Conservation (phyloP, 2,797 vertebrate genomes). For the Crocidura indochinensis region DNA sequence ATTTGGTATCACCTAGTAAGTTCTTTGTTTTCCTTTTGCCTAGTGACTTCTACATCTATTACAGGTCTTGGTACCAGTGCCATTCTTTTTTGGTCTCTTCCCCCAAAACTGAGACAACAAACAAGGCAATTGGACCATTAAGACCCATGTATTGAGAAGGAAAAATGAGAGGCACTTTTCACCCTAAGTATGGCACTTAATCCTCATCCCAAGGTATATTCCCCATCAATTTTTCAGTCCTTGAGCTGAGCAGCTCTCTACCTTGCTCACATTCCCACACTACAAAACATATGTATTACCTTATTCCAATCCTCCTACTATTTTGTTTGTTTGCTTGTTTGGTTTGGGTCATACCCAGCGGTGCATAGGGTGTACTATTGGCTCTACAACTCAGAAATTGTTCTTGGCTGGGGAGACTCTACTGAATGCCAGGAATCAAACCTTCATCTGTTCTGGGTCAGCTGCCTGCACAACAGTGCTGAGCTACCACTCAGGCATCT, state of each 20-base stretch:
- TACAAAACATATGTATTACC: background rate
- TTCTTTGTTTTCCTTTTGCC: background rate
- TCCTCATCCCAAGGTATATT: accelerated
- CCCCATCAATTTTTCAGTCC: background rate
- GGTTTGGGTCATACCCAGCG: too few relatives aligned
- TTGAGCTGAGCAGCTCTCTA: background rate
- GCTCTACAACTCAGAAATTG: too few relatives aligned
- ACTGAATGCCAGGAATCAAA: too few relatives aligned
- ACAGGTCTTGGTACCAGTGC: background rate
- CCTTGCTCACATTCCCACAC: background rate
- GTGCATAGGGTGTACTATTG: too few relatives aligned
- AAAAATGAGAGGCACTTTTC: background rate
- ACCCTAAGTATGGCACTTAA: background rate
- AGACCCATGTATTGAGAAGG: background rate
- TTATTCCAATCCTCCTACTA: background rate
- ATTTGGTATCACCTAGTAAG: background rate
- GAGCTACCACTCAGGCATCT: too few relatives aligned
- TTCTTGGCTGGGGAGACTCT: too few relatives aligned
- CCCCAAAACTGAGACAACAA: background rate
- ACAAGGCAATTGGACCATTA: background rate
- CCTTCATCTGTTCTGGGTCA: too few relatives aligned
- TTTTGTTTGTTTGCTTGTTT: too few relatives aligned
- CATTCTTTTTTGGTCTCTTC: background rate
- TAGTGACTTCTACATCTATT: background rate
- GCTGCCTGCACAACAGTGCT: too few relatives aligned